phyloP scores from a whole-genome alignment of 2,797 vertebrate species.

The Girardinus metallicus region DNA sequence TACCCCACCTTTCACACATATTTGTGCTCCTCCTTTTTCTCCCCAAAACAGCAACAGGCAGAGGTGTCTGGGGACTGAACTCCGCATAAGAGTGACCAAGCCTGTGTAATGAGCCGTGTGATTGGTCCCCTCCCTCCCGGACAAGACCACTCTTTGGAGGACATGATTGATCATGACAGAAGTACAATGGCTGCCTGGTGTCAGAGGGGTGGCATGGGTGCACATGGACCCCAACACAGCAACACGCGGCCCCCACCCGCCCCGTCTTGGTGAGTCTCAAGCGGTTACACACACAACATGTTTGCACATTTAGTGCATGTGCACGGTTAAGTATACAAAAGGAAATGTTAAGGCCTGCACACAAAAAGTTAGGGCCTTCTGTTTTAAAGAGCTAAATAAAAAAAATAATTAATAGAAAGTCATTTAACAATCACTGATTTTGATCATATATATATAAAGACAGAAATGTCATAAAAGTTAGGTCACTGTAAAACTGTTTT shows the following conservation, averaged over 20 bases:
- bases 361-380: conserved; percentile 6
- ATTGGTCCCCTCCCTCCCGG: conserved; percentile 84
- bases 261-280: conserved; percentile 25
- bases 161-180: conserved; percentile 86
- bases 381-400: not conserved
- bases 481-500: not conserved
- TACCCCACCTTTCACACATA: conserved; percentile 23
- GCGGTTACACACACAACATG: conserved; percentile 47
- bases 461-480: not conserved
- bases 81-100: conserved; percentile 81
- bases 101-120: conserved; percentile 86
- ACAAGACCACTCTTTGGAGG: conserved; percentile 78
- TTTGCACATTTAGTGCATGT: conserved; percentile 67
- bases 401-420: not conserved
- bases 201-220: conserved; percentile 74
- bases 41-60: conserved; percentile 78
- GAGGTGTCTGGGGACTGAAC: conserved; percentile 73
- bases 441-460: not conserved
- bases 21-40: conserved; percentile 23
- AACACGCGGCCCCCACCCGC: conserved; percentile 44
- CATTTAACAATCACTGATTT: not conserved
- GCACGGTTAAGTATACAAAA: conserved; percentile 37
- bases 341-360: not conserved
- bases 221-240: conserved; percentile 50
- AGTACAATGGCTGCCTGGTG: conserved; percentile 80